A percentile compares a stretch with the other conserved stretches of the same genome.
These are phyloP conservation scores for Artemia franciscana DNA, from an alignment of 1,140 invertebrate species.

Conservation along the genomic window DNA sequence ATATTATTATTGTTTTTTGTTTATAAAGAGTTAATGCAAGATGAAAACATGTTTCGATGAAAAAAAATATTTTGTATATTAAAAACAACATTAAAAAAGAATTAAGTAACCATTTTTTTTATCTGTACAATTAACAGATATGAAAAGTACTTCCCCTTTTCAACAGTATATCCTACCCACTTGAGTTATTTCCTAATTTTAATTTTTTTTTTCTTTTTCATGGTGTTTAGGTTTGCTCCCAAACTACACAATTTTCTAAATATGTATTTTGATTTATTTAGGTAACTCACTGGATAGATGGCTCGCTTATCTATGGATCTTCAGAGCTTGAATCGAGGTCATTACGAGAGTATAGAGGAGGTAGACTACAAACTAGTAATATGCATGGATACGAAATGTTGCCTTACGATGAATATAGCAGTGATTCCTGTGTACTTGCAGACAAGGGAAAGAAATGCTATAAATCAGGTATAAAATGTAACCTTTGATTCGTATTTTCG, in stretches of 20 bases:
- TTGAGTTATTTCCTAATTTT: background rate
- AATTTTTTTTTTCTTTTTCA: background rate
- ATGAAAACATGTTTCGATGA: too few relatives aligned
- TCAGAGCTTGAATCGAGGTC: slow-evolving; percentile 31
- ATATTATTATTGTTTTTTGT: too few relatives aligned
- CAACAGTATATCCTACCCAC: too few relatives aligned
- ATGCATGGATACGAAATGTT: background rate
- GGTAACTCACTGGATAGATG: slow-evolving; percentile 13
- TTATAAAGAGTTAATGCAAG: too few relatives aligned
- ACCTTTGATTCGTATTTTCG: background rate
- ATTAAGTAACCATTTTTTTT: too few relatives aligned
- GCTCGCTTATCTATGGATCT: slow-evolving; percentile 20
- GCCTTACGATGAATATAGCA: background rate
- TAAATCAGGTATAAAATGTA: background rate
- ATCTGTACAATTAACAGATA: too few relatives aligned
- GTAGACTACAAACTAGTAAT: slow-evolving; percentile 19
- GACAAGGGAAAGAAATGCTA: slow-evolving; percentile 6
- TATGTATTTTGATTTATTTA: background rate
- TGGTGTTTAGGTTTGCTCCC: background rate
- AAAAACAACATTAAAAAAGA: too few relatives aligned
- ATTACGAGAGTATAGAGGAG: slow-evolving; percentile 35
- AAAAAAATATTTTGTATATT: too few relatives aligned
- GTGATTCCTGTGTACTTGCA: background rate
- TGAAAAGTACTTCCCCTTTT: too few relatives aligned
- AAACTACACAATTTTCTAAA: background rate